Percentiles rank a stretch among this genome's conserved stretches.
Evolutionary conservation across 2,888 invertebrate species (phyloP).

Genomic region (Chrysolina americana): DNA sequence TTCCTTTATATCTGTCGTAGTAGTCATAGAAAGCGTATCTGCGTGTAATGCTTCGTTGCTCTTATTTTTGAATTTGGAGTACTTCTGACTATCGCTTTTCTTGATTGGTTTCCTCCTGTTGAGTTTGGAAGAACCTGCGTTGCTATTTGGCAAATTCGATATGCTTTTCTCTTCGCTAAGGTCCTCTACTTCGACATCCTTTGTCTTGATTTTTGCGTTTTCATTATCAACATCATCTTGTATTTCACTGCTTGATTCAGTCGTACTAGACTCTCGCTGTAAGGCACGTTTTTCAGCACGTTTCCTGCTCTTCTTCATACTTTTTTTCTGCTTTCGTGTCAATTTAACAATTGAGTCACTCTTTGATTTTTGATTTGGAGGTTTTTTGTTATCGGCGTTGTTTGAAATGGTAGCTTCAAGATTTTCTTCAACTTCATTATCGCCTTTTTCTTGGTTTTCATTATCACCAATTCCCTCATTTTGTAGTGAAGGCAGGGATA

Average conservation of each 20-base stretch:
- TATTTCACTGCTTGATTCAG: slow-evolving; percentile 57
- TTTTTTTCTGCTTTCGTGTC: slow-evolving; percentile 51
- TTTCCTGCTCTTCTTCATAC: slow-evolving; percentile 50
- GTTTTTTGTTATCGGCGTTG: slow-evolving; percentile 31
- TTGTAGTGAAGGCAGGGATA: neutral
- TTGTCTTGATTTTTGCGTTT: slow-evolving; percentile 26
- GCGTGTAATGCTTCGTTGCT: neutral
- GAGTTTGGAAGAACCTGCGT: slow-evolving; percentile 37
- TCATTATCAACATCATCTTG: slow-evolving; percentile 42
- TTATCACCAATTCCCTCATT: neutral
- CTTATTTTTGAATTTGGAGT: slow-evolving; percentile 32
- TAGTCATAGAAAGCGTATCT: neutral
- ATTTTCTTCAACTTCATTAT: neutral
- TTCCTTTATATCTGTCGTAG: neutral
- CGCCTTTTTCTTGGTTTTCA: neutral
- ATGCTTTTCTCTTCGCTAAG: neutral
- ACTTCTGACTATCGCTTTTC: slow-evolving; percentile 52
- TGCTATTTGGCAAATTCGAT: neutral
- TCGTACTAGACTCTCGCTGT: slow-evolving; percentile 56
- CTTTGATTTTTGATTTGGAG: slow-evolving; percentile 26
- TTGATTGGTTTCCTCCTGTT: slow-evolving; percentile 50
- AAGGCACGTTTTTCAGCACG: slow-evolving; percentile 50
- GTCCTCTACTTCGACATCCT: neutral
- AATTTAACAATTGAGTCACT: neutral
- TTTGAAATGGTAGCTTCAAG: neutral